Evolutionary conservation across 2,888 invertebrate genomes (phyloP).

Genomic region (Mechanitis mazaeus): DNA sequence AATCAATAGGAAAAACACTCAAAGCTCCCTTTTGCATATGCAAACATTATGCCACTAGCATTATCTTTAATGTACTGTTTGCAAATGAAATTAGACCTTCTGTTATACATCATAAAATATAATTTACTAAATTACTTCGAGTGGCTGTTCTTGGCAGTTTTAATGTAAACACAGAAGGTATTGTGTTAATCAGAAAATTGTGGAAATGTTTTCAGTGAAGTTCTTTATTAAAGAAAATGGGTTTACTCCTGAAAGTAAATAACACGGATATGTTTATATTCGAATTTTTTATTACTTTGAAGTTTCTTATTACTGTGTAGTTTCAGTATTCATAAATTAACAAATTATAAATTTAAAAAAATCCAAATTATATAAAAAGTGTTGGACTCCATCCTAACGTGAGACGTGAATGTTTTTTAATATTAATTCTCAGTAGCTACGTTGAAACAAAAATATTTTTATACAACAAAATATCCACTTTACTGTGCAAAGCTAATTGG

Average conservation of each 20-base stretch:
- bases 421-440: neutral
- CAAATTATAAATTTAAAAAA: neutral
- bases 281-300: too few relatives aligned
- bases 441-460: conserved; percentile 11
- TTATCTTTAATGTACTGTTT: conserved; percentile 23
- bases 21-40: conserved; percentile 63
- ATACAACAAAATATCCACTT: conserved; percentile 46
- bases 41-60: conserved; percentile 60
- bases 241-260: neutral
- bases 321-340: neutral
- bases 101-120: neutral
- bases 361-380: neutral
- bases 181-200: conserved; percentile 20
- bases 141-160: conserved; percentile 25
- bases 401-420: too few relatives aligned
- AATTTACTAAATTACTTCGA: neutral
- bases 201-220: conserved; percentile 5
- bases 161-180: conserved; percentile 21
- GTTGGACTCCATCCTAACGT: too few relatives aligned
- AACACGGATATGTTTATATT: too few relatives aligned
- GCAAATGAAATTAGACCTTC: conserved; percentile 19
- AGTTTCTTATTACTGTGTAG: too few relatives aligned
- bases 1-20: conserved; percentile 72
- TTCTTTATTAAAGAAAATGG: neutral
- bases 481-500: conserved; percentile 69